phyloP scores from a whole-genome alignment of 2,797 vertebrate genomes.

The Fistularia tabacaria region DNA sequence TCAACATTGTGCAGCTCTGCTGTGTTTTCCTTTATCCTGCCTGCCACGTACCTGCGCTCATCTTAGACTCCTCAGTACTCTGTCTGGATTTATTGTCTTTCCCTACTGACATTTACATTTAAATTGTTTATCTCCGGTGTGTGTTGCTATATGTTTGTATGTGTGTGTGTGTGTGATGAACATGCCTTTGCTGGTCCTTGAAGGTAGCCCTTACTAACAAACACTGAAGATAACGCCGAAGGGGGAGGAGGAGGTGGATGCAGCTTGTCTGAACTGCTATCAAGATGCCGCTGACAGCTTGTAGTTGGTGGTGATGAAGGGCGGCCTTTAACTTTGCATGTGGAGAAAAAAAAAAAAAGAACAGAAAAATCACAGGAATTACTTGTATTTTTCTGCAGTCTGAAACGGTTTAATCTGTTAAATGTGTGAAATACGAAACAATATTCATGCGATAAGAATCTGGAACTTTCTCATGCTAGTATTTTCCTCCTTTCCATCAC shows the following conservation, averaged over 20 bases:
- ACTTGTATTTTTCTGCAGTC: too few species aligned
- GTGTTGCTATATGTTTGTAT: conserved; percentile 1
- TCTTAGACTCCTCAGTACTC: conserved; percentile 59
- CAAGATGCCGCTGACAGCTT: too few species aligned
- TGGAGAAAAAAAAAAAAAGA: too few species aligned
- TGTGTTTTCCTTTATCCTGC: conserved; percentile 28
- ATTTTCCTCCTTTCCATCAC: too few species aligned
- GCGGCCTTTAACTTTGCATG: too few species aligned
- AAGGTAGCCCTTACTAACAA: conserved; percentile 65
- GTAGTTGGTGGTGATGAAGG: too few species aligned
- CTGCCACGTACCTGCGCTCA: not conserved
- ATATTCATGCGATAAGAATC: too few species aligned
- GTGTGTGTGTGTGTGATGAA: conserved; percentile 41
- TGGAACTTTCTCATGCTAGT: too few species aligned
- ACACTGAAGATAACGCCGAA: conserved; percentile 32
- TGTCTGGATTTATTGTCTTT: conserved; percentile 59
- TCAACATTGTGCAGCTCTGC: not conserved
- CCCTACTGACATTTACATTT: conserved; percentile 68
- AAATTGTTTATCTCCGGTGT: conserved; percentile 62
- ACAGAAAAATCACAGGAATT: too few species aligned
- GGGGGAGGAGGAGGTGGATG: conserved; percentile 9
- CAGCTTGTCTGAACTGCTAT: too few species aligned
- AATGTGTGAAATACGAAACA: too few species aligned
- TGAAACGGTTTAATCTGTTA: too few species aligned
- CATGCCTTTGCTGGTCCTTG: conserved; percentile 52